Evolutionary conservation across 2,888 invertebrate species (phyloP), one percentile per base, ranked within the genome.

Genomic region (Amphiduros pacificus): DNA sequence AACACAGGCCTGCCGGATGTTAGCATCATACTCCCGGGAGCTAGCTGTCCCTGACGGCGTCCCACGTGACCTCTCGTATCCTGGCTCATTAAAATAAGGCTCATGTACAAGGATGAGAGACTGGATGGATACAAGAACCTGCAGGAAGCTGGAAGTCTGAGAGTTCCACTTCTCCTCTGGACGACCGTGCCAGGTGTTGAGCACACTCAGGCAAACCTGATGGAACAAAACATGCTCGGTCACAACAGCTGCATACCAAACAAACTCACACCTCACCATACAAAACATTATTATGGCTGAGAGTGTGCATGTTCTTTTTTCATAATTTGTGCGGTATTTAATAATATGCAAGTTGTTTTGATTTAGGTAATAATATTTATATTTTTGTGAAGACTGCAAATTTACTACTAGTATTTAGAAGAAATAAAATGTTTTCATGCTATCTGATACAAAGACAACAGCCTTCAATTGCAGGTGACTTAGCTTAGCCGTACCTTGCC

Each of bases 91-190:
- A 70, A 84, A 84, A 68, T 84, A 84, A 0, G 84, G 84, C 63
- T 84, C 83, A 27, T 78, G 71, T 3, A 84, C 83, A 29, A 84
- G 75, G 58, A 84, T 84, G 44, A 84, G 70, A 6, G 83, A 83
- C 72, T 84, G 84, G 55, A 84, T 83, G 2, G 82, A 82, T 2
- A 84, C 83, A 56, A 84, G 70, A 44, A 83, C 82, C 81, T 82
- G 71, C 5, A 95, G 86, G 79, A 96, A 94, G 82, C 93, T 94
- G 50, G 94, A 94, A 0, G 94, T 95, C 82, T 94, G 93, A 65
- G 94, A 91, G 84, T 94, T 95, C 95, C 95, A 96, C 82, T 94
- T 94, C 84, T 96, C 96, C 84, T 95, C 95, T 27, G 95, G 95
- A 58, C 94, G 86, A 6, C 95, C 95, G 82, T 95, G 94, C 95